phyloP scores from a whole-genome alignment of 2,797 vertebrate species.

The Spondyliosoma cantharus region DNA sequence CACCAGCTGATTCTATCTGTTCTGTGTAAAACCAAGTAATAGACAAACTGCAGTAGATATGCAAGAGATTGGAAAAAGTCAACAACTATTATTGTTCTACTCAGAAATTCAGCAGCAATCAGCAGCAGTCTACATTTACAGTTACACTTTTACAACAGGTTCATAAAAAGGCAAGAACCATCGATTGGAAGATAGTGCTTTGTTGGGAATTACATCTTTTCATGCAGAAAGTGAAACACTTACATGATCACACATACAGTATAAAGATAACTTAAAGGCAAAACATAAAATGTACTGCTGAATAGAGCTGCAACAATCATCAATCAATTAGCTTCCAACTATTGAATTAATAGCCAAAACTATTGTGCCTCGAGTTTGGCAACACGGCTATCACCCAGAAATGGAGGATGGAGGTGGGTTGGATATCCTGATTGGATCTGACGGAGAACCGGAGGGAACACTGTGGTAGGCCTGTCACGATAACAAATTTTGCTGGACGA shows the following conservation, averaged over 20 bases:
- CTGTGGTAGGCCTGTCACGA: too few relatives aligned
- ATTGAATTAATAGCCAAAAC: too few relatives aligned
- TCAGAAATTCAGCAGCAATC: conserved; percentile 23
- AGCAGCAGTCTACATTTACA: conserved; percentile 12
- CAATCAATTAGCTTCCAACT: too few relatives aligned
- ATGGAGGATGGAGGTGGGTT: too few relatives aligned
- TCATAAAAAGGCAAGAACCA: conserved; percentile 22
- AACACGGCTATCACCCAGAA: too few relatives aligned
- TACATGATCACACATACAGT: background rate
- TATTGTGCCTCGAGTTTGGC: too few relatives aligned
- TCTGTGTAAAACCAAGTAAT: conserved; percentile 3
- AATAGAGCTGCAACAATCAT: too few relatives aligned
- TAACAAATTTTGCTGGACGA: too few relatives aligned
- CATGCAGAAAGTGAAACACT: background rate
- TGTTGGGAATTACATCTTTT: conserved; percentile 19
- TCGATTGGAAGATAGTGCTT: conserved; percentile 10
- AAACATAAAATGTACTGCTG: background rate
- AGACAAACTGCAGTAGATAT: conserved; percentile 13
- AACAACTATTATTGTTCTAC: conserved; percentile 29
- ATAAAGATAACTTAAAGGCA: background rate
- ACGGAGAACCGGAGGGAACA: too few relatives aligned
- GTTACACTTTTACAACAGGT: conserved; percentile 2
- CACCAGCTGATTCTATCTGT: conserved; percentile 18
- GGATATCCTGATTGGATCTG: too few relatives aligned
- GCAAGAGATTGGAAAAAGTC: conserved; percentile 16